Evolutionary conservation across 2,888 invertebrate genomes (phyloP), one percentile per base, ranked within the genome.

Genomic region (Heliconius ismenius): DNA sequence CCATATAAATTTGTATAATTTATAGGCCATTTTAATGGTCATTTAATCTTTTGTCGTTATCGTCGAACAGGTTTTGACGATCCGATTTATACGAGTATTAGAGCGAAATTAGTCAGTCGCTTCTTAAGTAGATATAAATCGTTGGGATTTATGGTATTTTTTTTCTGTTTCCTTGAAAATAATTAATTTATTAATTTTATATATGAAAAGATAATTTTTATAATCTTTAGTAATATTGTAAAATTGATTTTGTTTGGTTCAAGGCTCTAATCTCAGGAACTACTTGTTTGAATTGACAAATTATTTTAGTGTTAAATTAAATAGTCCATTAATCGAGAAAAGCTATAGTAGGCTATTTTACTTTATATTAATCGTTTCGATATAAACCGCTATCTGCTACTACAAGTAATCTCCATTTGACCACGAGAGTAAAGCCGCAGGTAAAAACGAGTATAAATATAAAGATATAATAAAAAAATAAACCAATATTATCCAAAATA

Each of bases 1-100:
- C 88, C 88, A 87, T 91, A 90, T 92, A 93, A 92, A 92, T 91
- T 91, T 88, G 78, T 83, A 85, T 90, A 85, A 93, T 93, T 93
- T 93, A 93, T 91, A 89, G 80, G 82, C 69, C 81, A 81, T 89
- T 28, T 89, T 90, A 89, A 90, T 88, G 84, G 87, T 86, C 84
- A 82, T 87, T 88, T 91, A 88, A 88, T 89, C 84, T 87, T 81
- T 80, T 78, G 77, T 78, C 78, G 74, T 77, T 77, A 78, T 63
- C 74, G 60, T 62, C 39, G 58, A 75, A 49, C 74, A 67, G 76
- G 65, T 76, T 74, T 68, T 73, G 63, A 76, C 78, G 67, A 76
- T 79, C 43, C 60, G 63, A 74, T 78, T 77, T n/a, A n/a, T n/a
- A n/a, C n/a, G n/a, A 77, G 77, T 76, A 64, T 72, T 65, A 60